Base-by-base conservation (phyloP, 2,888 invertebrate genomes). In the Cataglyphis altisquamis region DNA sequence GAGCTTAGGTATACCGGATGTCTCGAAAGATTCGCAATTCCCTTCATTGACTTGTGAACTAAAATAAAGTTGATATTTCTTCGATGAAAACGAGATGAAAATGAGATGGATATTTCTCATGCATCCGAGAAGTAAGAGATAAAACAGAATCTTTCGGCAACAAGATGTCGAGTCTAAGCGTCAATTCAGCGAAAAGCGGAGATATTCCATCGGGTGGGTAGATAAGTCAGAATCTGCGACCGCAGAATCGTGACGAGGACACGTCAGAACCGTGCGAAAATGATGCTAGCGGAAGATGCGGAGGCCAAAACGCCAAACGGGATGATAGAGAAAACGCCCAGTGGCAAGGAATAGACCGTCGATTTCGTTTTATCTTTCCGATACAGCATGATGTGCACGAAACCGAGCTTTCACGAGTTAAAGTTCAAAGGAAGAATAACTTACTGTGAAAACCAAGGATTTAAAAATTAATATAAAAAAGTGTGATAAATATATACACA, bases 231-330 rank as follows among this genome's bases (percentile, higher is more conserved):
- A 88, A 89, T 89, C 86, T 89, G 89, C 72, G 85, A 86, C 90
- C 89, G 87, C 87, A 85, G 86, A 73, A 90, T 93, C 92, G 91
- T 92, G 92, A 93, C 92, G 92, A 90, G 93, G 93, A 92, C 92
- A 94, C 93, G 92, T 94, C 93, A 91, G 52, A 77, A 85, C 88
- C 91, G 92, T 92, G 93, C 91, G 93, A 93, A 94, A 93, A 93
- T 92, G 89, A 91, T 86, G 82, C 86, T 86, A 90, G 90, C 88
- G 83, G 78, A 78, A 81, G 62, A 85, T 68, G 64, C 81, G 75
- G 75, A 77, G 68, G 25, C 29, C 55, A 67, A 29, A 66, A 70
- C 21, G 41, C 39, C 78, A 70, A 70, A 80, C 18, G 25, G 15
- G 15, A 60, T 72, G 60, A 80, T 60, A 32, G 78, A 32, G 68